Evolutionary conservation across 2,888 invertebrate species (phyloP), one percentile per base, ranked within the genome.

Genomic region (Trisateles emortualis): DNA sequence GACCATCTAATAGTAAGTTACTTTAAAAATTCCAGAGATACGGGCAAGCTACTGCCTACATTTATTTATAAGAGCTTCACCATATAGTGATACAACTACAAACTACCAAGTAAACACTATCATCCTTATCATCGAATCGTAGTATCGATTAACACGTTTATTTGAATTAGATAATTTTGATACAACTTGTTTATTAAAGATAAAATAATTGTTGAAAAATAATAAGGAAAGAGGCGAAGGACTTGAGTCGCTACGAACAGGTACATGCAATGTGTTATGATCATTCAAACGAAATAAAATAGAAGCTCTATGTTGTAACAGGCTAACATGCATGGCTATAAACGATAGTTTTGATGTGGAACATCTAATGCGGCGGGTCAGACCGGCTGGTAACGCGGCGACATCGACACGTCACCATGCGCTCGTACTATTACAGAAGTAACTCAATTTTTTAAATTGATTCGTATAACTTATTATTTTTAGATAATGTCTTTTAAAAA

Each of bases 251-350:
- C 66, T 75, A 79, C 66, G 65, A 66, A 86, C 79, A 87, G 72
- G 72, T 75, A 83, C 89, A 90, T 90, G 90, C 90, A 85, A 84
- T 84, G 81, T 78, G 72, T 72, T 79, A 79, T 78, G 79, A 74
- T 78, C 76, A 85, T 82, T 83, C 79, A 81, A 84, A 84, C 68
- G 73, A 79, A 84, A 80, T 75, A 76, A 61, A 75, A 72, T 77
- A 79, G 74, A 72, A 87, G 70, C 70, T 58, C 55, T 55, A 61
- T 51, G 52, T 58, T 57, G 40, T 57, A 66, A 59, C 50, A 68
- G 65, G 63, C 65, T 63, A 54, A 70, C 70, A 71, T 71, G 70
- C 70, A 64, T 56, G 66, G 58, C 56, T n/a, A n/a, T n/a, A n/a
- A n/a, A n/a, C n/a, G n/a, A n/a, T n/a, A n/a, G n/a, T n/a, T n/a